Evolutionary conservation across 2,113 vertebrate genomes (phyloP), one percentile per base, ranked within the genome.

Genomic region (Scopus umbretta): DNA sequence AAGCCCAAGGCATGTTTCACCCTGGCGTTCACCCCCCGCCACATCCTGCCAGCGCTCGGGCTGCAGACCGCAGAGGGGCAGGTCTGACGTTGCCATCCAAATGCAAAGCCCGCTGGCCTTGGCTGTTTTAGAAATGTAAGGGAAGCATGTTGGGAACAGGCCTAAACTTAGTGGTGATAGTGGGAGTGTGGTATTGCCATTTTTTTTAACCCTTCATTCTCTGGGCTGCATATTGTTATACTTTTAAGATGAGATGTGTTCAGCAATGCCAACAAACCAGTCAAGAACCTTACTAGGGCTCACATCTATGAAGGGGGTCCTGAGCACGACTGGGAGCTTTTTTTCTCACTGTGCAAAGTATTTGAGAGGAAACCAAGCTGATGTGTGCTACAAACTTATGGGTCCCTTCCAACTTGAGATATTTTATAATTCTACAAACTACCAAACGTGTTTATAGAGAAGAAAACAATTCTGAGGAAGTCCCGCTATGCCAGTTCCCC

Each of bases 381-480:
- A 62, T 8, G 9, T 13, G 21, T 53, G 38, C 88, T 83, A 36
- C 10, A 32, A 45, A 75, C 11, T 43, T 27, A 30, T 0, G 3
- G 8, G 42, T 88, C 43, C 29, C 42, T 90, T 88, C 74, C 94
- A 82, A 38, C 19, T 14, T 53, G 74, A 88, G 58, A 55, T 34
- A 67, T 7, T 56, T 45, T 34, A 5, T 17, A 14, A 55, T 50
- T 88, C 76, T 65, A 29, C 19, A 45, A 74, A 78, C 61, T 81
- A 52, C 32, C 86, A 80, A 23, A 72, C 45, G 21, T 17, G 25
- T 84, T 91, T 49, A 15, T 7, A 29, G 65, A 73, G 58, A 88
- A 93, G 62, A 86, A 93, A 83, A 86, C 72, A 92, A 61, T 86
- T 74, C 90, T 84, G 63, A 88, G 80, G 80, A 74, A 92, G 47